A percentile compares a stretch with the other conserved stretches of the same genome.
Evolutionary conservation across 2,797 vertebrate genomes (phyloP).

Genomic region (Epinephelus coioides): DNA sequence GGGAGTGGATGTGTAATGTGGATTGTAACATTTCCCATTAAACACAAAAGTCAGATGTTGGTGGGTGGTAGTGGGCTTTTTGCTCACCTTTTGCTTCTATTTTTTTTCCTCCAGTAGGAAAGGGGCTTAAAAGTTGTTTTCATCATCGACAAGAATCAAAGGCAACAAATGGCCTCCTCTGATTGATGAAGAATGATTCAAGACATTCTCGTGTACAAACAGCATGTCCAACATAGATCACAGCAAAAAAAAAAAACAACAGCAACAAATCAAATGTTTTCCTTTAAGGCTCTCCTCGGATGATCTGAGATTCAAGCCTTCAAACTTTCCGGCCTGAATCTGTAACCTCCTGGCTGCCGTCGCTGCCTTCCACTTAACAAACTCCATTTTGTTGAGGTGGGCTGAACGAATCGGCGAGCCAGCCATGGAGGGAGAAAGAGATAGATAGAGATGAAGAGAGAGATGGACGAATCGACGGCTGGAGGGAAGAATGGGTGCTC

Average conservation of each 20-base stretch:
- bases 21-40: too few species aligned
- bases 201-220: neutral
- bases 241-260: neutral
- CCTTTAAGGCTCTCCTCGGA: neutral
- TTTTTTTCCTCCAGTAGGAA: too few species aligned
- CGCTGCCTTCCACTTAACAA: conserved; percentile 69
- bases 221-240: accelerated
- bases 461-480: conserved; percentile 57
- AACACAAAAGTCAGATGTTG: too few species aligned
- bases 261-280: conserved; percentile 8
- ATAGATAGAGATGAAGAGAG: conserved; percentile 20
- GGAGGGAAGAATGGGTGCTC: conserved; percentile 75
- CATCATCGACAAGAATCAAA: neutral
- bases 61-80: too few species aligned
- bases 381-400: conserved; percentile 73
- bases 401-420: conserved; percentile 50
- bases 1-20: too few species aligned
- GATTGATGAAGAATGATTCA: neutral
- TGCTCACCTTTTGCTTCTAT: too few species aligned
- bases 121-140: neutral
- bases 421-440: conserved; percentile 33
- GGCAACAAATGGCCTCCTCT: neutral
- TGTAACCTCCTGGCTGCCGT: conserved; percentile 32
- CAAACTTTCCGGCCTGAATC: conserved; percentile 14
- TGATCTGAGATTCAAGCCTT: neutral